Percentiles rank a stretch among this genome's conserved stretches.
Evolutionary conservation across 2,888 invertebrate species (phyloP).

Genomic region (Tipula helvola): DNA sequence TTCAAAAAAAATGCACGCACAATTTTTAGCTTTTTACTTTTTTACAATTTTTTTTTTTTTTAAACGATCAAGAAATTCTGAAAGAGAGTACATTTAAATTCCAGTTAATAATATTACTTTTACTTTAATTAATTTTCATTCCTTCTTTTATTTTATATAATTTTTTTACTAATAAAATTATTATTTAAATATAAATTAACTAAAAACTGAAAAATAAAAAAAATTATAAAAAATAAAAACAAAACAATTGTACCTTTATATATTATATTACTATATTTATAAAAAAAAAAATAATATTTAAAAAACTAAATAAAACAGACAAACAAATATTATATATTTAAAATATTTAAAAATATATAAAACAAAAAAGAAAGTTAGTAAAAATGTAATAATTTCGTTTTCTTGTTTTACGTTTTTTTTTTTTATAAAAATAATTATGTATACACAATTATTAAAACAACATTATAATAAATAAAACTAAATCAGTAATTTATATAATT

Average conservation of each 20-base stretch:
- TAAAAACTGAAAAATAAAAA: background rate
- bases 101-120: background rate
- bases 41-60: background rate
- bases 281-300: background rate
- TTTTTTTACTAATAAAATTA: background rate
- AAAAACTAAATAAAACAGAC: background rate
- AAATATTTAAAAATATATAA: background rate
- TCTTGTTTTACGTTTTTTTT: background rate
- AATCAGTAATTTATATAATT: background rate
- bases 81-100: background rate
- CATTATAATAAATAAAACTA: background rate
- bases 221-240: background rate
- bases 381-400: background rate
- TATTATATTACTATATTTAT: background rate
- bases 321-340: background rate
- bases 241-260: slow-evolving; percentile 4
- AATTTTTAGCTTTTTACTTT: background rate
- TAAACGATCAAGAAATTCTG: background rate
- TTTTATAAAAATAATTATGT: background rate
- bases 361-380: background rate
- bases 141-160: background rate
- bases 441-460: background rate
- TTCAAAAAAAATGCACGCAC: background rate
- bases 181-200: background rate
- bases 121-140: background rate